These are phyloP conservation scores for Typhlomys cinereus DNA, from an alignment of 2,113 vertebrate genomes.

Conservation along the genomic window DNA sequence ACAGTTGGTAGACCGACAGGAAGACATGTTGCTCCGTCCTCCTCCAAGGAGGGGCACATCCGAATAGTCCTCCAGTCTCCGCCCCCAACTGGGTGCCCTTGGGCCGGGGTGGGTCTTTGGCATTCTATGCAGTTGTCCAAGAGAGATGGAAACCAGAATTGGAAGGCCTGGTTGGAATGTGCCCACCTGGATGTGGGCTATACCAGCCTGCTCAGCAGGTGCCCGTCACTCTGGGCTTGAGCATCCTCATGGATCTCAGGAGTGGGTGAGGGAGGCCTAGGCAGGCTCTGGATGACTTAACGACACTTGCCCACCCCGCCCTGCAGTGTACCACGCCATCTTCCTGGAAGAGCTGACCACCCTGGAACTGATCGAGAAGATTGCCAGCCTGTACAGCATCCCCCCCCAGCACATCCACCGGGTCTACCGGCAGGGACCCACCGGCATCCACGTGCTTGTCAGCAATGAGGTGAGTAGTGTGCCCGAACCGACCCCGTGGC, in stretches of 20 bases:
- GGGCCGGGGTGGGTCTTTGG: neutral
- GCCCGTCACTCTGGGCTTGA: neutral
- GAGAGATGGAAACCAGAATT: neutral
- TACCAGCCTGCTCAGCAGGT: neutral
- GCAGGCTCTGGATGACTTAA: neutral
- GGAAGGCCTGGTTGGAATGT: neutral
- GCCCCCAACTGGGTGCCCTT: neutral
- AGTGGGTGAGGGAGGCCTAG: accelerated
- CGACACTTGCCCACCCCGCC: neutral
- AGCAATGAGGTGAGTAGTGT: conserved; percentile 91
- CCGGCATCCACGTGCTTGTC: conserved; percentile 93
- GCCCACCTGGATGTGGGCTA: accelerated
- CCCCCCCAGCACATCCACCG: conserved; percentile 92
- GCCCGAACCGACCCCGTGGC: neutral
- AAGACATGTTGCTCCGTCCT: neutral
- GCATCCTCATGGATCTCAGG: neutral
- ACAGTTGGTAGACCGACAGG: neutral
- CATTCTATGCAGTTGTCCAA: neutral
- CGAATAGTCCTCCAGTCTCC: neutral
- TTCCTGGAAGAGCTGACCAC: conserved; percentile 94
- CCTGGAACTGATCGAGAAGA: conserved; percentile 93
- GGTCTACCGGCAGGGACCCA: conserved; percentile 92
- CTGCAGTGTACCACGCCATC: conserved; percentile 94
- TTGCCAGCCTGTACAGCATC: conserved; percentile 92
- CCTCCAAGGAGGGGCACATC: accelerated